Conservation (phyloP, 1,140 invertebrate species). For the Diuraphis noxia region DNA sequence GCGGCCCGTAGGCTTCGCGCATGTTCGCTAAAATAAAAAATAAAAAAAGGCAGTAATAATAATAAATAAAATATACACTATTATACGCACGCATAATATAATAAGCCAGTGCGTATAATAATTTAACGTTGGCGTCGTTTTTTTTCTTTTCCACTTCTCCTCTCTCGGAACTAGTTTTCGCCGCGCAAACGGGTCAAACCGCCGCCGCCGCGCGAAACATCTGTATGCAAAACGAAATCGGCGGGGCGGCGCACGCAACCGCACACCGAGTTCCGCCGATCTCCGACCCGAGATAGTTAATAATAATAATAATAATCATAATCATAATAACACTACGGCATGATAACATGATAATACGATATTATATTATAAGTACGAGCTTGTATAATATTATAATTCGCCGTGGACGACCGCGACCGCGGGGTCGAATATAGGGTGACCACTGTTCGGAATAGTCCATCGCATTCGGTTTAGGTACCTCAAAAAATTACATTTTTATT, state of each 20-base stretch:
- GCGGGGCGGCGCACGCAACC: neutral
- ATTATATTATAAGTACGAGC: neutral
- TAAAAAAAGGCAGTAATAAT: neutral
- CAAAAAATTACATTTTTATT: too few relatives aligned
- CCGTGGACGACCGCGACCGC: neutral
- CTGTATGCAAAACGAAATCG: slow-evolving; percentile 23
- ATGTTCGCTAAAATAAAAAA: slow-evolving; percentile 44
- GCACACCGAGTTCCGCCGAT: neutral
- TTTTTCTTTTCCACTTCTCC: neutral
- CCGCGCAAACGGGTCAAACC: slow-evolving; percentile 39
- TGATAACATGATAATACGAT: neutral
- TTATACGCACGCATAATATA: neutral
- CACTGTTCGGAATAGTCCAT: neutral
- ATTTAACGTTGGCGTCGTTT: slow-evolving; percentile 2
- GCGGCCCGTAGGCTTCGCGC: slow-evolving; percentile 16
- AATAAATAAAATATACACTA: slow-evolving; percentile 15
- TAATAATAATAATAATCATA: neutral
- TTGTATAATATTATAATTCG: neutral
- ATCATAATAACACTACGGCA: neutral
- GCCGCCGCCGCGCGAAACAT: slow-evolving; percentile 11
- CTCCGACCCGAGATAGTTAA: neutral
- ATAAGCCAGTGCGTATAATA: neutral
- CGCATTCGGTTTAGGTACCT: too few relatives aligned
- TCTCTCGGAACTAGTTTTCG: slow-evolving; percentile 30
- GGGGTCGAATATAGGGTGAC: neutral